Base-by-base conservation (phyloP, 2,888 invertebrate genomes). In the Brachyptera putata region DNA sequence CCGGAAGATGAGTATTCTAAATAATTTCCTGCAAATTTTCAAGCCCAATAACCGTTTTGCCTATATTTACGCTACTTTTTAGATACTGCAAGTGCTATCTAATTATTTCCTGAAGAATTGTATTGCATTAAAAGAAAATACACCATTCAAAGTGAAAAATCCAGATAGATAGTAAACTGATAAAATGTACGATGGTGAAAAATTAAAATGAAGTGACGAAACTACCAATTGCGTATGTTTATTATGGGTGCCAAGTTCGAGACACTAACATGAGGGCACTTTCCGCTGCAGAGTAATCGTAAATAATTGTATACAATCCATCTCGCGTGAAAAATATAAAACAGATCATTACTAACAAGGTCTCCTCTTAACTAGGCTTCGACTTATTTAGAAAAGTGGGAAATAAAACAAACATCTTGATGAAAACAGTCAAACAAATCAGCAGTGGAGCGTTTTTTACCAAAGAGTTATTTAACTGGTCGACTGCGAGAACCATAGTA, bases 331-430 rank as follows among this genome's bases (percentile, higher is more conserved):
- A 18, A 18, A 24, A 46, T 21, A 22, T 2, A 46, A 3, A 13
- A 21, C 46, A 46, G 46, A 46, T 24, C 46, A 46, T 3, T n/a
- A 21, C 24, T 46, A 53, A 53, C 53, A 53, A 53, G 53, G 34
- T 53, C 9, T 53, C 34, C n/a, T n/a, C n/a, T n/a, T 36, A 53
- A 53, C 53, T 36, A 36, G 18, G 36, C 24, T 46, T 46, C 24
- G 21, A 22, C 21, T 21, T 46, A 46, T 46, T 46, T 46, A 46
- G 5, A 24, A 46, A 24, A 24, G 11, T 9, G 21, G n/a, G 24
- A 46, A 46, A 46, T 46, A 5, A 46, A 46, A 46, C 46, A 46
- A 46, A 46, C 46, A 46, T n/a, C 24, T 3, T 11, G 7, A 21
- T 4, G n/a, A 46, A 18, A 46, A 22, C 46, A 21, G n/a, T n/a